Evolutionary conservation across 1,140 invertebrate genomes (phyloP), one percentile per base, ranked within the genome.

Genomic region (Dreissena polymorpha): DNA sequence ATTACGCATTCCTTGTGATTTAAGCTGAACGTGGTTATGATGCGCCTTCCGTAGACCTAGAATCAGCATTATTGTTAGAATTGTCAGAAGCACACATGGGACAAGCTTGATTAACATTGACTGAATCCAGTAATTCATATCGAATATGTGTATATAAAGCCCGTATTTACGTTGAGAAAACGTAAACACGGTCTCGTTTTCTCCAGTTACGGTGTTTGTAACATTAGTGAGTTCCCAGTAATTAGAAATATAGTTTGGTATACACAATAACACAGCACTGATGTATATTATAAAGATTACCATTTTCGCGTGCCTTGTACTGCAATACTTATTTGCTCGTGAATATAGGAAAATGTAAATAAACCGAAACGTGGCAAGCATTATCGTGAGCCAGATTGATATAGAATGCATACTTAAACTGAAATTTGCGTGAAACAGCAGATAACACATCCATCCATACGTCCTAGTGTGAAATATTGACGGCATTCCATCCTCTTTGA

Each of bases 371-470:
- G 99, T 95, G 0, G 98, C 98, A 60, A 99, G 91, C 2, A 96
- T 96, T 0, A 99, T 96, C 0, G 98, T 98, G 82, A 99, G 91
- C 95, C 97, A 98, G 78, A 98, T 98, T 0, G 97, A 97, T 64
- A 98, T 97, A 0, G 97, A 98, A 92, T 99, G 98, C 90, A 96
- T 94, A 0, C 97, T 96, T 95, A 94, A 92, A 10, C 94, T 93
- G 91, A 98, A 98, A 86, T 97, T 92, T n/a, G 91, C 91, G 82
- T 92, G 90, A 75, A 93, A 92, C 16, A 91, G 51, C 12, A 91
- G 83, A 64, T 90, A 90, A 50, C 87, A 87, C 39, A 91, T 91
- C 89, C 91, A 91, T 57, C 82, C 82, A 27, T 86, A 86, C 23
- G 83, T 87, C 23, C 79, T 84, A 6, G 89, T 90, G 10, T 87